These are phyloP conservation scores for Syngnathus acus DNA, from an alignment of 2,797 vertebrate species.

Conservation along the genomic window DNA sequence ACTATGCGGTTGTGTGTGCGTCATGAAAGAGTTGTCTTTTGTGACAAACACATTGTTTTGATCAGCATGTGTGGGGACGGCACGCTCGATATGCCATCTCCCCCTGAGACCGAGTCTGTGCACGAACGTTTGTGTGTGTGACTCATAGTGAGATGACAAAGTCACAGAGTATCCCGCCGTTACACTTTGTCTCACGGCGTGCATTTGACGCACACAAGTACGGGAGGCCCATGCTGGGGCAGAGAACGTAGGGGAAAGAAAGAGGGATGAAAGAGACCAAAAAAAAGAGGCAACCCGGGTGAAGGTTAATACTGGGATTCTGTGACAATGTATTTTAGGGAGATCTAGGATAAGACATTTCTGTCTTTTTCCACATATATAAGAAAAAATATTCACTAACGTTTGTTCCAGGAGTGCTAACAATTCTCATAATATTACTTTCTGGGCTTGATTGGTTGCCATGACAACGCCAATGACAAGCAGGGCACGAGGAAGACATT, in stretches of 20 bases:
- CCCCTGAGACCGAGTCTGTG: conserved; percentile 45
- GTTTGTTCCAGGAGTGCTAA: neutral
- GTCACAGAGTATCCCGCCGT: conserved; percentile 58
- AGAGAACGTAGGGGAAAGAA: conserved; percentile 48
- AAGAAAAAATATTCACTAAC: neutral
- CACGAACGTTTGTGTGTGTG: conserved; percentile 39
- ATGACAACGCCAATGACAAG: neutral
- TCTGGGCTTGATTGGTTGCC: neutral
- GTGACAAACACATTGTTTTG: conserved; percentile 68
- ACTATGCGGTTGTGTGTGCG: conserved; percentile 35
- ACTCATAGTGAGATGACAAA: conserved; percentile 70
- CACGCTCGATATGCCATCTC: conserved; percentile 49
- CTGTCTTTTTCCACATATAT: neutral
- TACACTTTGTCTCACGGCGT: conserved; percentile 63
- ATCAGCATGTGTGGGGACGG: conserved; percentile 60
- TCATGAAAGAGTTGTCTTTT: conserved; percentile 64
- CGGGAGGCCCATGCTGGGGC: conserved; percentile 47
- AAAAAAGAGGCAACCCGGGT: conserved; percentile 14
- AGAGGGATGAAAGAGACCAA: conserved; percentile 31
- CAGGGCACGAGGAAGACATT: neutral
- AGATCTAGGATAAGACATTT: neutral
- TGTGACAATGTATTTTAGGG: conserved; percentile 27
- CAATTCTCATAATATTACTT: neutral
- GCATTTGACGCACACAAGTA: conserved; percentile 58
- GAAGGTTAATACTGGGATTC: conserved; percentile 55